Conservation (phyloP, 92 coral and sea anemone genomes). For the Parazoanthus swiftii region DNA sequence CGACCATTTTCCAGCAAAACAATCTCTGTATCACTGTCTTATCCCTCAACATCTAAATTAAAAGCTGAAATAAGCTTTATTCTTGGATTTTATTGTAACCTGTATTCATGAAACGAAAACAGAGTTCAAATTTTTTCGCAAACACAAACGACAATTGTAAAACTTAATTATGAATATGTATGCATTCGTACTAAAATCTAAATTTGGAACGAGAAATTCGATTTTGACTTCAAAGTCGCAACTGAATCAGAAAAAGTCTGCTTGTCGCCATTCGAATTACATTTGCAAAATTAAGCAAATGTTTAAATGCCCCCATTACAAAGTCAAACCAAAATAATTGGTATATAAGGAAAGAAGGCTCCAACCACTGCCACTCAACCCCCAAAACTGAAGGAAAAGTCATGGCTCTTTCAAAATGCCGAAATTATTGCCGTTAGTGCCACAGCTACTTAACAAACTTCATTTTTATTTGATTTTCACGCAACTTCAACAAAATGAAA, state of each 20-base stretch:
- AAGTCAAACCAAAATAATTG: background rate
- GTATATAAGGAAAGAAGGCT: background rate
- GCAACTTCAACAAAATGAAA: background rate
- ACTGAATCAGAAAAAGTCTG: slow-evolving; percentile 6
- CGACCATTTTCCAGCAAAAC: slow-evolving; percentile 40
- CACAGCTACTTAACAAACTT: background rate
- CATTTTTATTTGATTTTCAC: background rate
- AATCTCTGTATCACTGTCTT: slow-evolving; percentile 33
- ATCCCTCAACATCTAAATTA: slow-evolving; percentile 35
- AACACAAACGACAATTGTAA: slow-evolving; percentile 64
- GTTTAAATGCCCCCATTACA: background rate
- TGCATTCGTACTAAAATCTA: slow-evolving; percentile 38
- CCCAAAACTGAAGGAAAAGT: background rate
- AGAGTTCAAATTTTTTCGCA: slow-evolving; percentile 49
- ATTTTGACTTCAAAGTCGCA: slow-evolving; percentile 11
- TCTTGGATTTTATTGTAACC: slow-evolving; percentile 45
- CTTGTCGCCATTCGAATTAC: background rate
- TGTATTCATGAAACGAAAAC: slow-evolving; percentile 14
- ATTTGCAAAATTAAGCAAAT: background rate
- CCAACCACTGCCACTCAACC: background rate
- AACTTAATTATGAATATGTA: slow-evolving; percentile 54
- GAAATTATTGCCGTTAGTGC: background rate
- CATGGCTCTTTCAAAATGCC: background rate
- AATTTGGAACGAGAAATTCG: slow-evolving; percentile 50
- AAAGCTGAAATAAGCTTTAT: slow-evolving; percentile 60